Percentiles rank a stretch among this genome's conserved stretches.
These are phyloP conservation scores for Megaceryle maxima DNA, from an alignment of 2,113 vertebrate species.

Conservation along the genomic window DNA sequence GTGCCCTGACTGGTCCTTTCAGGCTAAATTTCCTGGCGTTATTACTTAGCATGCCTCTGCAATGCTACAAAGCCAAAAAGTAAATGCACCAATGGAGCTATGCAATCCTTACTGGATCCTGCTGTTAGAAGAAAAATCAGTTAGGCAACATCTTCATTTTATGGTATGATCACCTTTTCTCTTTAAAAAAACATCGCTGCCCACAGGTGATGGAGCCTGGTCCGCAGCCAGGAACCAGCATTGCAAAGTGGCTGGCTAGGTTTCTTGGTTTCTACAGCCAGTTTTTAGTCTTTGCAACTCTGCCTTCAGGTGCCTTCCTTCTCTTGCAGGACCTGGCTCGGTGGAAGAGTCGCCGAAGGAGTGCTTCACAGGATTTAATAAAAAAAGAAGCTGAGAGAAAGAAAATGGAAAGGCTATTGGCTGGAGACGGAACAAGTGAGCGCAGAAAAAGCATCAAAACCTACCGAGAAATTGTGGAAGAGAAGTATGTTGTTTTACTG, in stretches of 20 bases:
- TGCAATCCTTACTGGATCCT: not conserved
- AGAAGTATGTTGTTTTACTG: conserved; percentile 84
- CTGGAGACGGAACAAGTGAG: conserved; percentile 69
- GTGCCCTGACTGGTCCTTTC: not conserved
- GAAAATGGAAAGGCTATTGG: conserved; percentile 89
- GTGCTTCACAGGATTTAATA: conserved; percentile 94
- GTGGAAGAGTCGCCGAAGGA: conserved; percentile 95
- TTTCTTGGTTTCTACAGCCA: not conserved
- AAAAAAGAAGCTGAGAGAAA: conserved; percentile 98
- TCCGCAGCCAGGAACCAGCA: not conserved
- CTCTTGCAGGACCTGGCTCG: conserved; percentile 86
- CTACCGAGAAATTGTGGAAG: conserved; percentile 95
- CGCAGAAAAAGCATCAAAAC: conserved; percentile 97
- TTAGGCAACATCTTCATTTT: not conserved
- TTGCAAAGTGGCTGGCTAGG: not conserved
- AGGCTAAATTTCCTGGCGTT: not conserved
- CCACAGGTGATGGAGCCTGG: not conserved
- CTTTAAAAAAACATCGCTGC: not conserved
- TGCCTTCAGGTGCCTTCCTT: not conserved
- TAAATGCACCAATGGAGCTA: not conserved
- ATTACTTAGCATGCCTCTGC: not conserved
- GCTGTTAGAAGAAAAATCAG: not conserved
- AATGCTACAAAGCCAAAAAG: not conserved
- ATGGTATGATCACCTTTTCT: not conserved
- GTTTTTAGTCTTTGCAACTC: not conserved